Evolutionary conservation across 2,888 invertebrate species (phyloP).

Genomic region (Anodontia alba): DNA sequence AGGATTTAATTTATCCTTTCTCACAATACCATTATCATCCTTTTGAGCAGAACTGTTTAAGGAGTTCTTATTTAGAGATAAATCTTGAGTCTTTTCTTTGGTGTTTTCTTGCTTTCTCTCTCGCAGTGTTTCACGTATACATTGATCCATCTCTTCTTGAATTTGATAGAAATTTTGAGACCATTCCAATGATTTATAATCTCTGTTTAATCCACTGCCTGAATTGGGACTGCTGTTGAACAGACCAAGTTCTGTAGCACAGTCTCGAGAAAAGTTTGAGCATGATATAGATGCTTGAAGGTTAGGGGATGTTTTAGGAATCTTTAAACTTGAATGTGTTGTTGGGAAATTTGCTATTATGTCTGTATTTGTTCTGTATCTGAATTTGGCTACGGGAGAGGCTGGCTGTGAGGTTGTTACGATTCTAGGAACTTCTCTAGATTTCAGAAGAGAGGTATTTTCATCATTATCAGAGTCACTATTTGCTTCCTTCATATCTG

Average conservation of each 20-base stretch:
- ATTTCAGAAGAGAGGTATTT: not conserved
- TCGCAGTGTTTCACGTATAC: slow-evolving; percentile 48
- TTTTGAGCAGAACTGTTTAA: slow-evolving; percentile 1
- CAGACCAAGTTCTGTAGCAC: slow-evolving; percentile 13
- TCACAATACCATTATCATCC: slow-evolving; percentile 5
- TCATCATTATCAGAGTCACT: slow-evolving; percentile 22
- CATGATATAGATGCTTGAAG: slow-evolving; percentile 62
- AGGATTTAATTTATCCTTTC: not conserved
- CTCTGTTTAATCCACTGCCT: slow-evolving; percentile 49
- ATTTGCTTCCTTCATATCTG: not conserved
- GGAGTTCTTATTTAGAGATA: not conserved
- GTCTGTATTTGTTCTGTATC: slow-evolving; percentile 46
- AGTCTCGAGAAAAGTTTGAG: slow-evolving; percentile 30
- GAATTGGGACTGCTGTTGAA: slow-evolving; percentile 5
- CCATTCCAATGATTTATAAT: slow-evolving; percentile 75
- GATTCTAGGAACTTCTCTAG: slow-evolving; percentile 10
- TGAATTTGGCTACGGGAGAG: slow-evolving; percentile 43
- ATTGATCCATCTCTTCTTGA: slow-evolving; percentile 79
- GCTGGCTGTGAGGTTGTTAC: slow-evolving; percentile 22
- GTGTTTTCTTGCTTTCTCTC: slow-evolving; percentile 37
- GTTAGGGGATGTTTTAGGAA: slow-evolving; percentile 55
- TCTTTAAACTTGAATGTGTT: slow-evolving; percentile 54
- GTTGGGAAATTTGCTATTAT: slow-evolving; percentile 23
- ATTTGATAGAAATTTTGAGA: slow-evolving; percentile 77
- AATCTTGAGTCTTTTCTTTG: not conserved